phyloP scores from a whole-genome alignment of 1,140 invertebrate genomes.

The Drosophila arawakana region DNA sequence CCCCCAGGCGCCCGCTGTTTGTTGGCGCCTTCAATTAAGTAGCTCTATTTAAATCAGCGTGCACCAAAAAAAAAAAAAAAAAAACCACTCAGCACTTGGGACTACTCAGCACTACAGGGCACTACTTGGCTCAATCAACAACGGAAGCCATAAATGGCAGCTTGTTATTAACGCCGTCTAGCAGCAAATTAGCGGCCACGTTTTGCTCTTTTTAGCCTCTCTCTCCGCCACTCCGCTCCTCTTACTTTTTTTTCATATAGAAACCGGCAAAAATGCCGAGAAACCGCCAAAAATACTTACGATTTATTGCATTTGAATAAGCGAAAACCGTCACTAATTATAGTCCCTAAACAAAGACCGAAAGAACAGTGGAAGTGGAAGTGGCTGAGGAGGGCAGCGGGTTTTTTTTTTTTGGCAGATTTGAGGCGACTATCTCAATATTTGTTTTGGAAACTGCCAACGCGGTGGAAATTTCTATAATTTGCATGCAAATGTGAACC shows the following conservation, averaged over 20 bases:
- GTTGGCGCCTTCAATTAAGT: slow-evolving; percentile 72
- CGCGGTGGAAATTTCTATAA: slow-evolving; percentile 74
- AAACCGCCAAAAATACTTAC: slow-evolving; percentile 13
- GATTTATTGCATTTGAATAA: slow-evolving; percentile 76
- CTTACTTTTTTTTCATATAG: slow-evolving; percentile 4
- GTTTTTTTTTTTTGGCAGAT: not conserved
- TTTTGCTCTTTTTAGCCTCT: slow-evolving; percentile 17
- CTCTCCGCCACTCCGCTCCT: too few species aligned
- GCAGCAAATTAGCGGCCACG: slow-evolving; percentile 60
- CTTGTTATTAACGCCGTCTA: slow-evolving; percentile 75
- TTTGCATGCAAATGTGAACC: slow-evolving; percentile 56
- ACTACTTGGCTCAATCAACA: slow-evolving; percentile 18
- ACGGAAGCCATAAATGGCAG: slow-evolving; percentile 79
- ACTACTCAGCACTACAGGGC: not conserved
- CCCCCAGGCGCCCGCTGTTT: slow-evolving; percentile 43
- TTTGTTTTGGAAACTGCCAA: slow-evolving; percentile 57
- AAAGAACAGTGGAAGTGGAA: not conserved
- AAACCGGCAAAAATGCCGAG: not conserved
- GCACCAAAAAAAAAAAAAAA: too few species aligned
- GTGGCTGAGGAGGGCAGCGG: not conserved
- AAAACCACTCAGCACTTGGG: too few species aligned
- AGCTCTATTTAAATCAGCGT: slow-evolving; percentile 19
- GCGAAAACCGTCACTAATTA: slow-evolving; percentile 65
- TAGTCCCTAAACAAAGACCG: slow-evolving; percentile 33
- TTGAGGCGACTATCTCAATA: slow-evolving; percentile 56